Conservation (phyloP, 2,888 invertebrate species). For the Drosophila testacea region DNA sequence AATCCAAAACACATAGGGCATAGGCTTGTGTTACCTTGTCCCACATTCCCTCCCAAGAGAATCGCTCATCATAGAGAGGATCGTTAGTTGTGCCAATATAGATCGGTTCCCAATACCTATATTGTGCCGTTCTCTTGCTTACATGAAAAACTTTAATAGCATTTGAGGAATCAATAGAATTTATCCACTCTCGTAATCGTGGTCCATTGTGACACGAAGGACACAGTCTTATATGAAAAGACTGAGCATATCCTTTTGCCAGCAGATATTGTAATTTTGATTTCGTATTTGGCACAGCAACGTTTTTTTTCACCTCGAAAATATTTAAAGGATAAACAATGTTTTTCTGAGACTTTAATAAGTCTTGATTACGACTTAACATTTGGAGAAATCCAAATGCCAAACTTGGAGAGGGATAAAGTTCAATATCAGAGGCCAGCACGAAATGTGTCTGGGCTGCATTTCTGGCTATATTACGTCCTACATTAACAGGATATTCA, state of each 20-base stretch:
- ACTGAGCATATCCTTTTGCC: slow-evolving; percentile 24
- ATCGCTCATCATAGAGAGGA: slow-evolving; percentile 93
- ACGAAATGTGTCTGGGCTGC: slow-evolving; percentile 91
- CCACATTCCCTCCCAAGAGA: slow-evolving; percentile 94
- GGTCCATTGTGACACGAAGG: slow-evolving; percentile 50
- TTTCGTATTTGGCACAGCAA: slow-evolving; percentile 61
- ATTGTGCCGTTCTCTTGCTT: slow-evolving; percentile 89
- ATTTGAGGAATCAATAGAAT: slow-evolving; percentile 17
- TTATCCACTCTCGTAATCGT: slow-evolving; percentile 84
- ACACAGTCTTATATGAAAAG: slow-evolving; percentile 63
- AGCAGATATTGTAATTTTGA: slow-evolving; percentile 55
- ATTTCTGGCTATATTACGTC: slow-evolving; percentile 92
- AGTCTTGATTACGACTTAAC: slow-evolving; percentile 88
- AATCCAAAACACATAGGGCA: slow-evolving; percentile 93
- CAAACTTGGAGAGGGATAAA: slow-evolving; percentile 92
- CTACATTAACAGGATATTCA: slow-evolving; percentile 94
- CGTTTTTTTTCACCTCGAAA: slow-evolving; percentile 57
- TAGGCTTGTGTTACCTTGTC: slow-evolving; percentile 74
- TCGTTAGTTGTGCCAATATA: slow-evolving; percentile 94
- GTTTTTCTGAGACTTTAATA: slow-evolving; percentile 61
- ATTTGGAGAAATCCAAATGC: slow-evolving; percentile 91
- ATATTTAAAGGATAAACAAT: slow-evolving; percentile 64
- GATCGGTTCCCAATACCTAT: slow-evolving; percentile 94
- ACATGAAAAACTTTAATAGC: slow-evolving; percentile 87
- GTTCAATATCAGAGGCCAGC: slow-evolving; percentile 93